A percentile compares a stretch with the other conserved stretches of the same genome.
Conservation (phyloP, 2,113 vertebrate species). For the Rhabdornis inornatus region DNA sequence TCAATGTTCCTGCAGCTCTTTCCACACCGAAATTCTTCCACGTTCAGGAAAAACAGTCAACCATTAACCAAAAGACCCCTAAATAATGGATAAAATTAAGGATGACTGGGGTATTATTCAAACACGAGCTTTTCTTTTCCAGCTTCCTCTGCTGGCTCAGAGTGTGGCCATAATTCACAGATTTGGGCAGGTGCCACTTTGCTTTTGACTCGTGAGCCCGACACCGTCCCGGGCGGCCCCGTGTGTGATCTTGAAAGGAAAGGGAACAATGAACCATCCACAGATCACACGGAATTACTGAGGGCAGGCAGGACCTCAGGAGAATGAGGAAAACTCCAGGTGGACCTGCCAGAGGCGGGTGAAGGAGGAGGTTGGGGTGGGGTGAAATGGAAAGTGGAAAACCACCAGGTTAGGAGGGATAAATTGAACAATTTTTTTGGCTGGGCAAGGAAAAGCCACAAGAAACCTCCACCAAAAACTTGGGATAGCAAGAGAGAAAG, state of each 20-base stretch:
- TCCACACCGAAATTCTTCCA: not conserved
- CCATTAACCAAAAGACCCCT: not conserved
- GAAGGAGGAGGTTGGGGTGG: not conserved
- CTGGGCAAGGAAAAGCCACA: not conserved
- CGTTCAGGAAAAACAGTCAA: not conserved
- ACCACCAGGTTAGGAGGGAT: not conserved
- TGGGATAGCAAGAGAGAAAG: not conserved
- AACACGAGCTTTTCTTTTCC: not conserved
- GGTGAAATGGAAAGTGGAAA: not conserved
- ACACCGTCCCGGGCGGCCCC: not conserved
- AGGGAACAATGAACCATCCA: constrained; percentile 34
- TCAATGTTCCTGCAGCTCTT: not conserved
- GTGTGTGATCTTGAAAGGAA: constrained; percentile 37
- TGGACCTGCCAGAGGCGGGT: not conserved
- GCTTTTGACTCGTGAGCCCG: not conserved
- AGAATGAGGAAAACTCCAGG: not conserved
- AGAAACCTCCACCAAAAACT: not conserved
- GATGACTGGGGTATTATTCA: not conserved
- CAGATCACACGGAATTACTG: not conserved
- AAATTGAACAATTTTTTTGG: not conserved
- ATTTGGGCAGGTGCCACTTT: constrained; percentile 16
- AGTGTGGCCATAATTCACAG: not conserved
- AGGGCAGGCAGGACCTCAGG: not conserved
- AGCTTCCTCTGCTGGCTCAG: constrained; percentile 19
- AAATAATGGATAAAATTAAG: not conserved